Evolutionary conservation across 2,797 vertebrate species (phyloP).

Genomic region (Chloroceryle inda): DNA sequence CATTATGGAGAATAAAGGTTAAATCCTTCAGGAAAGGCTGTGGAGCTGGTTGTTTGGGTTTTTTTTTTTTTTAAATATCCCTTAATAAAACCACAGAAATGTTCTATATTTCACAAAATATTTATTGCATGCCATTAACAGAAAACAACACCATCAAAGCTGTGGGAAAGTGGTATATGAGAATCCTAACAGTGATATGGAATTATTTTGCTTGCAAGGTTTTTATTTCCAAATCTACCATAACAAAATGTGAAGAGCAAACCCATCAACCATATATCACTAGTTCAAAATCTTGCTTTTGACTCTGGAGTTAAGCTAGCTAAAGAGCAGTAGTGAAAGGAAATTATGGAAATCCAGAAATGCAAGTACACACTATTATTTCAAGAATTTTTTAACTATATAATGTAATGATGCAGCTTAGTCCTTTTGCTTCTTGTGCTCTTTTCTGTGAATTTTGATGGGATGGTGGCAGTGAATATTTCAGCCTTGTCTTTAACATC

Average conservation of each 20-base stretch:
- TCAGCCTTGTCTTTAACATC: background rate
- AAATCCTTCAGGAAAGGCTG: slow-evolving; percentile 53
- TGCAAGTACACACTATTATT: background rate
- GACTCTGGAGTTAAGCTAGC: background rate
- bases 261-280: background rate
- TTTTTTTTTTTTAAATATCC: slow-evolving; percentile 4
- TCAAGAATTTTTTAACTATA: background rate
- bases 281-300: background rate
- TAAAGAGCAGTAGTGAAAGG: background rate
- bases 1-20: background rate
- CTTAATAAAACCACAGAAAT: slow-evolving; percentile 23
- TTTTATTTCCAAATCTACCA: slow-evolving; percentile 12
- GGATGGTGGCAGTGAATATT: background rate
- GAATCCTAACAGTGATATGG: background rate
- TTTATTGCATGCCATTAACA: slow-evolving; percentile 45
- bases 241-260: background rate
- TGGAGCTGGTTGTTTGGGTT: background rate
- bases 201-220: background rate
- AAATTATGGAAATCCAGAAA: background rate
- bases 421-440: background rate
- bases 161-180: slow-evolving; percentile 18
- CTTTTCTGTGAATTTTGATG: background rate
- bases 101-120: slow-evolving; percentile 39
- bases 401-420: background rate
- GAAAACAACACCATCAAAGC: slow-evolving; percentile 29